A percentile compares a stretch with the other conserved stretches of the same genome.
Evolutionary conservation across 37 sponge, comb jelly and placozoan species (phyloP).

Genomic region (Mnemiopsis leidyi): DNA sequence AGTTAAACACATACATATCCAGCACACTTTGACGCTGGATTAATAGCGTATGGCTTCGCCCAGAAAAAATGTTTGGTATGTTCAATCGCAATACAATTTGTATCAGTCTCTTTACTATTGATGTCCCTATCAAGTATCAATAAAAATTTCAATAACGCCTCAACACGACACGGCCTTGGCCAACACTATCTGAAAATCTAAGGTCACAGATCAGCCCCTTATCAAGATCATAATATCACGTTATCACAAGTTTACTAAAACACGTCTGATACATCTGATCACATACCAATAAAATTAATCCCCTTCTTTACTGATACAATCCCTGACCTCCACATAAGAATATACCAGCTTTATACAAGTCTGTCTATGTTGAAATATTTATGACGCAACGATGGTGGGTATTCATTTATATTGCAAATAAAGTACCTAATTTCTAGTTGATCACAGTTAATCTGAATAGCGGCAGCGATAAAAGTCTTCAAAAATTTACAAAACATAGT

Average conservation of each 20-base stretch:
- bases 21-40: no score
- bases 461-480: neutral
- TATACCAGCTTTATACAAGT: neutral
- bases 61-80: no score
- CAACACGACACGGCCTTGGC: no score
- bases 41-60: no score
- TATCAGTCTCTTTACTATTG: no score
- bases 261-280: neutral
- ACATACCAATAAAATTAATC: neutral
- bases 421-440: neutral
- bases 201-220: no score
- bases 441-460: neutral
- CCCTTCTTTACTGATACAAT: neutral
- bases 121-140: no score
- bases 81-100: no score
- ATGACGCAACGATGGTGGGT: no score
- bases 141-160: no score
- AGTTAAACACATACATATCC: neutral
- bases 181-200: no score
- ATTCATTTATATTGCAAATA: neutral
- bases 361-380: no score
- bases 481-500: neutral
- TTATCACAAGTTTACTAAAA: neutral
- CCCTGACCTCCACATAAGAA: neutral
- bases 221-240: neutral